These are phyloP conservation scores for Eupleurogrammus muticus DNA, from an alignment of 2,797 vertebrate species.

Conservation along the genomic window DNA sequence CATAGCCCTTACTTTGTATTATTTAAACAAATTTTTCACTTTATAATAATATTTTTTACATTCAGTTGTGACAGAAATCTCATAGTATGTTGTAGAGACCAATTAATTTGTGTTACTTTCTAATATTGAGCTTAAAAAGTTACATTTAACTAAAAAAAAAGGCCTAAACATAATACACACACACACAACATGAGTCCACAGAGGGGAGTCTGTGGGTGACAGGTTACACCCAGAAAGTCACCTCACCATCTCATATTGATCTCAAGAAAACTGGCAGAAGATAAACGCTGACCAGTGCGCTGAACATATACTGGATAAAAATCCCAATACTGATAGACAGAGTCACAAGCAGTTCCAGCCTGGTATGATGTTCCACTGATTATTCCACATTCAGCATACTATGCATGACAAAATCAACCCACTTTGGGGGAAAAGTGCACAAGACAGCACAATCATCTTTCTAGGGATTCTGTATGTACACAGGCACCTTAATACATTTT, in stretches of 20 bases:
- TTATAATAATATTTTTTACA: background rate
- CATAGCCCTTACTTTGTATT: background rate
- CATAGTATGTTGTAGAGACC: background rate
- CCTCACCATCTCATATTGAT: constrained; percentile 37
- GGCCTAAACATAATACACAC: constrained; percentile 1
- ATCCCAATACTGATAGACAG: background rate
- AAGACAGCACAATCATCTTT: too few relatives aligned
- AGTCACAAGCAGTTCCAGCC: background rate
- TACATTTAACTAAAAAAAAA: background rate
- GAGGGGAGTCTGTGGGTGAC: constrained; percentile 52
- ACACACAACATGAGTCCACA: constrained; percentile 17
- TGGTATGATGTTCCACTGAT: background rate
- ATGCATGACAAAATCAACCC: too few relatives aligned
- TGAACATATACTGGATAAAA: background rate
- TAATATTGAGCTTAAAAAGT: background rate
- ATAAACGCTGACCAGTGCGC: background rate
- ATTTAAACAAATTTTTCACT: background rate
- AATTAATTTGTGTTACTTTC: background rate
- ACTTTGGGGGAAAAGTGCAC: too few relatives aligned
- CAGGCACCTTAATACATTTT: too few relatives aligned
- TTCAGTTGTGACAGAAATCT: background rate
- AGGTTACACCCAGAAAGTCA: constrained; percentile 65
- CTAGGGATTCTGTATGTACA: too few relatives aligned
- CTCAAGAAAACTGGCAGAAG: background rate
- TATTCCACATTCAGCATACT: background rate